phyloP scores from a whole-genome alignment of 2,888 invertebrate species.

The Monoplex corrugatus region DNA sequence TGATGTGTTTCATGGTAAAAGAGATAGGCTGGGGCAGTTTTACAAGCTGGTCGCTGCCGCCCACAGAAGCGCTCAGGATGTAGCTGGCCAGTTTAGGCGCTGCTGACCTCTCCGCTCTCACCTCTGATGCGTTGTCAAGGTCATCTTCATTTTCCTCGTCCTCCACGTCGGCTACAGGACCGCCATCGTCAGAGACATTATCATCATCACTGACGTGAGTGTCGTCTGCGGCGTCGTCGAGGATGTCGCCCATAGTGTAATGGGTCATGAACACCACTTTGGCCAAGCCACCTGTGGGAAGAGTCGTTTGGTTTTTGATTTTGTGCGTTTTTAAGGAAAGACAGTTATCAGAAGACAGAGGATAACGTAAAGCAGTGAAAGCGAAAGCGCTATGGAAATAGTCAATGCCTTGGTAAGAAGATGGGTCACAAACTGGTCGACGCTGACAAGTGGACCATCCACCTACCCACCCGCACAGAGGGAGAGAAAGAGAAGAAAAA shows the following conservation, averaged over 20 bases:
- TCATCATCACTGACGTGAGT: conserved; percentile 28
- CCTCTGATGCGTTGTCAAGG: background rate
- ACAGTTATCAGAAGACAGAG: background rate
- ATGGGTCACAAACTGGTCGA: no score
- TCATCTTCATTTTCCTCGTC: background rate
- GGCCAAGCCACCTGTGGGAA: conserved; percentile 70
- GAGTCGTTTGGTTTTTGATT: no score
- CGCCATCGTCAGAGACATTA: background rate
- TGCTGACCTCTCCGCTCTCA: conserved; percentile 41
- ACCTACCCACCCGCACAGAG: background rate
- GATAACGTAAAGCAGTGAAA: background rate
- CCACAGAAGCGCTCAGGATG: conserved; percentile 70
- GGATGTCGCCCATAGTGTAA: conserved; percentile 70
- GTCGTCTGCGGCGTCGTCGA: conserved; percentile 58
- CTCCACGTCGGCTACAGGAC: background rate
- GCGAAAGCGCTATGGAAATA: no score
- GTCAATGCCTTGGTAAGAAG: no score
- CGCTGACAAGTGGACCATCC: background rate
- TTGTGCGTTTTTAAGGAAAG: no score
- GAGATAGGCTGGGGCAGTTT: conserved; percentile 64
- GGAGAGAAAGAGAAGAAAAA: no score
- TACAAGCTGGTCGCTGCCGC: conserved; percentile 27
- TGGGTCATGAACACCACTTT: conserved; percentile 76
- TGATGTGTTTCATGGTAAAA: conserved; percentile 70
- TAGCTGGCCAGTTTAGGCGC: conserved; percentile 64